Percentiles rank a stretch among this genome's conserved stretches.
Evolutionary conservation across 2,113 vertebrate genomes (phyloP).

Genomic region (Trogon surrucura): DNA sequence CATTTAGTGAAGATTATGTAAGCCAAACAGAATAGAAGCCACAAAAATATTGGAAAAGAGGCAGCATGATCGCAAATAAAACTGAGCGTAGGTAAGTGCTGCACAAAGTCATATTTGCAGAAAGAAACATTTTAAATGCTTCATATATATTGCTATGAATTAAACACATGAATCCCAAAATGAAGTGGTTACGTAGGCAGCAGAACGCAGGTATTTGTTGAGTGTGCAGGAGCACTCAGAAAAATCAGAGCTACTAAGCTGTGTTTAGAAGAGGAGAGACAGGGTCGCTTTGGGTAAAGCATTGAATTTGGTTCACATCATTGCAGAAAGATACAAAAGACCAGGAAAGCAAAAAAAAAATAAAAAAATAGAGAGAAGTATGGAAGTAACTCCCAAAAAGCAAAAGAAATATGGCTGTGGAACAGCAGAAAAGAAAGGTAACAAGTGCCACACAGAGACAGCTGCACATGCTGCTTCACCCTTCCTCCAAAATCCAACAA

Average conservation of each 20-base stretch:
- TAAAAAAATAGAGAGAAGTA: background rate
- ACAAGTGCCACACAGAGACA: background rate
- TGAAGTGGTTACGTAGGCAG: background rate
- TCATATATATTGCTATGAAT: background rate
- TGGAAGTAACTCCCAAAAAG: background rate
- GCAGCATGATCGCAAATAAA: background rate
- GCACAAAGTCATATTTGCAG: background rate
- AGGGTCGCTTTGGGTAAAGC: background rate
- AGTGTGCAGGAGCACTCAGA: background rate
- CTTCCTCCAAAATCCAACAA: background rate
- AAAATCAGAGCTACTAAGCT: background rate
- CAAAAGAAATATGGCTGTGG: accelerated
- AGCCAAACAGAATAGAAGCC: background rate
- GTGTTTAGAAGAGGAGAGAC: background rate
- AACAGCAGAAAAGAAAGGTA: background rate
- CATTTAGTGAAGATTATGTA: background rate
- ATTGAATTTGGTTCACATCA: background rate
- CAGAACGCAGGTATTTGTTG: background rate
- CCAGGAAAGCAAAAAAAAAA: background rate
- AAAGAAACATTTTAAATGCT: background rate
- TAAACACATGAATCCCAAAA: background rate
- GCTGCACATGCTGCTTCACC: background rate
- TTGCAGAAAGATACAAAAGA: background rate
- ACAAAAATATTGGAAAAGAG: background rate
- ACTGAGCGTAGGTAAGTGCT: background rate